Evolutionary conservation across 2,797 vertebrate genomes (phyloP).

Genomic region (Sphenopsis melanotis): DNA sequence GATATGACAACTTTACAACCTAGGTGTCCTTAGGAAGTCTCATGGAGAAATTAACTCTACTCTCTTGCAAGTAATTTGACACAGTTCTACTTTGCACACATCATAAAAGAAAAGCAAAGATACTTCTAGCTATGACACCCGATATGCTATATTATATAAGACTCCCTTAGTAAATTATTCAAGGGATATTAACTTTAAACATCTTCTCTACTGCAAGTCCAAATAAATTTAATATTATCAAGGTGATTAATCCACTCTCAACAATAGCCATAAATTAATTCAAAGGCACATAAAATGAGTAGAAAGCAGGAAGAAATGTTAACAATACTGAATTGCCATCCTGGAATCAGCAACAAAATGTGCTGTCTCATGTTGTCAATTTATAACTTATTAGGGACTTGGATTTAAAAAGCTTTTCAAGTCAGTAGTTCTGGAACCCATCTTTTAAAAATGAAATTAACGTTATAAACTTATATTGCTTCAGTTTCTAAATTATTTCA

Average conservation of each 20-base stretch:
- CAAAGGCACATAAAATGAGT: background rate
- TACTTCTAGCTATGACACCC: background rate
- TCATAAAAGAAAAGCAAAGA: conserved; percentile 34
- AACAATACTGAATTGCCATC: background rate
- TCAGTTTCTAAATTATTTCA: background rate
- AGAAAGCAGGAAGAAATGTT: background rate
- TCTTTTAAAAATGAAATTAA: background rate
- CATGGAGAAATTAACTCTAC: background rate
- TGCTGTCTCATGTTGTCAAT: background rate
- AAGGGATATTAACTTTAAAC: conserved; percentile 49
- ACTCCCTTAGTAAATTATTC: conserved; percentile 33
- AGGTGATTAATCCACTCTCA: conserved; percentile 12
- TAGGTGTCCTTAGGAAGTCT: background rate
- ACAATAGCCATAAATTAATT: background rate
- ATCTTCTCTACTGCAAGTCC: background rate
- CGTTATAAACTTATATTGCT: background rate
- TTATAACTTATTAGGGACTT: background rate
- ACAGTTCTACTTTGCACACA: conserved; percentile 21
- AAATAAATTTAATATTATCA: conserved; percentile 34
- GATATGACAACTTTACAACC: background rate
- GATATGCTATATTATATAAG: background rate
- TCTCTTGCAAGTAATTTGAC: conserved; percentile 20
- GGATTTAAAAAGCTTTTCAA: background rate
- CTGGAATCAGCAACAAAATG: background rate
- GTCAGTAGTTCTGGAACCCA: background rate